phyloP scores from a whole-genome alignment of 2,797 vertebrate species.

The Graptemys geographica region DNA sequence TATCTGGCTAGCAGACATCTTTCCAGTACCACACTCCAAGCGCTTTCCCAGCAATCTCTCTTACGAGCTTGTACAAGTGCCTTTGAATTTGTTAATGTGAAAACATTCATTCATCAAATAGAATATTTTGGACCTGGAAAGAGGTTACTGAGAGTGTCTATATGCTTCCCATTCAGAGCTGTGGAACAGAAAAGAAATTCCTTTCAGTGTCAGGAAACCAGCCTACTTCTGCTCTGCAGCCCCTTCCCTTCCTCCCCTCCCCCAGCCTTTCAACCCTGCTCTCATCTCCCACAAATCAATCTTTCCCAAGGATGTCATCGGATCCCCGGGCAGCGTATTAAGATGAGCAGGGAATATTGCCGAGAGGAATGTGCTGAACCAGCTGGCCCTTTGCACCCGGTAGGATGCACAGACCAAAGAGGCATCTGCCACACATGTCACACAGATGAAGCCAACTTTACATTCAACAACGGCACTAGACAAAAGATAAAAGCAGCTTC shows the following conservation, averaged over 20 bases:
- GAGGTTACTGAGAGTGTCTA: neutral
- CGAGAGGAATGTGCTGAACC: conserved; percentile 73
- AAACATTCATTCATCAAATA: fast-evolving
- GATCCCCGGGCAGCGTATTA: neutral
- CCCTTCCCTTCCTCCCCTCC: neutral
- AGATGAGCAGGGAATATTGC: conserved; percentile 65
- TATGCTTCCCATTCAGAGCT: fast-evolving
- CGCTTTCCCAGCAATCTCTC: neutral
- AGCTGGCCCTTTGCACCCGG: conserved; percentile 72
- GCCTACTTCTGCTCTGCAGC: neutral
- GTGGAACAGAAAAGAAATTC: neutral
- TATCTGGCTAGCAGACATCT: neutral
- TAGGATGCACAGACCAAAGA: conserved; percentile 70
- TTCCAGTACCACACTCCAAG: neutral
- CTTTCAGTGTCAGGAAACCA: neutral
- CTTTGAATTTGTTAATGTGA: neutral
- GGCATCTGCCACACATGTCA: conserved; percentile 74
- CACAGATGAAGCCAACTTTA: conserved; percentile 75
- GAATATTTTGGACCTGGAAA: neutral
- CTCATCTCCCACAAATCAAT: conserved; percentile 29
- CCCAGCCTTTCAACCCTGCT: neutral
- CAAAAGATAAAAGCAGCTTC: conserved; percentile 76
- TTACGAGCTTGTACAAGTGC: neutral
- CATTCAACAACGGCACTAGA: conserved; percentile 75
- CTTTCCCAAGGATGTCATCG: conserved; percentile 57